phyloP scores from a whole-genome alignment of 2,888 invertebrate genomes.

The Drosophila buzzatii region DNA sequence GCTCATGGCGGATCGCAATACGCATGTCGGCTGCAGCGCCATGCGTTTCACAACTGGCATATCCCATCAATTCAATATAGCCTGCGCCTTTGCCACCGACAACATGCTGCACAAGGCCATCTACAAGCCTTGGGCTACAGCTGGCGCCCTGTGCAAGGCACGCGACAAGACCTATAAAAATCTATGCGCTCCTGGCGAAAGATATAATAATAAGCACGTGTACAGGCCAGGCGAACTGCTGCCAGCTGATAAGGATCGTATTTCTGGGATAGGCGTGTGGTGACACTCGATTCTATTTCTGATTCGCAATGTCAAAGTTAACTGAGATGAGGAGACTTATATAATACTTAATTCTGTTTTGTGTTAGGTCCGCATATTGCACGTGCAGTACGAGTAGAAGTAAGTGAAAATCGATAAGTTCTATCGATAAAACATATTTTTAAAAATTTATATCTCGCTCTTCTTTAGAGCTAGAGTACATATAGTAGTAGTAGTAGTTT shows the following conservation, averaged over 20 bases:
- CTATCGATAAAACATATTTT: too few species aligned
- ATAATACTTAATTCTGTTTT: too few species aligned
- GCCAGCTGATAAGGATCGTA: neutral
- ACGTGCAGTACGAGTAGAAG: too few species aligned
- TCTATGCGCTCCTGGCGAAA: slow-evolving; percentile 49
- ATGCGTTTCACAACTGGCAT: neutral
- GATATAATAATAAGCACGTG: slow-evolving; percentile 21
- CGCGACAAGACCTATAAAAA: slow-evolving; percentile 29
- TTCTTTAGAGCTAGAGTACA: too few species aligned
- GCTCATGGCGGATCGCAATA: slow-evolving; percentile 55
- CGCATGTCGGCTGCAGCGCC: slow-evolving; percentile 56
- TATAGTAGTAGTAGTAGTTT: too few species aligned
- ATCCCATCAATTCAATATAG: slow-evolving; percentile 19
- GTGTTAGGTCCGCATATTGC: too few species aligned
- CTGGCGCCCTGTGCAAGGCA: slow-evolving; percentile 29
- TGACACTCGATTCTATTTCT: neutral
- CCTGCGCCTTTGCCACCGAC: slow-evolving; percentile 55
- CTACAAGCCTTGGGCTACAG: slow-evolving; percentile 20
- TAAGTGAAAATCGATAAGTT: too few species aligned
- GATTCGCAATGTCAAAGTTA: neutral
- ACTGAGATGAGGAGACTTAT: too few species aligned
- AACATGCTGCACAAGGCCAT: slow-evolving; percentile 31
- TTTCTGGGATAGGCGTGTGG: neutral
- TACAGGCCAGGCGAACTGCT: slow-evolving; percentile 34
- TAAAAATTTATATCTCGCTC: too few species aligned